Percentiles rank a stretch among this genome's conserved stretches.
These are phyloP conservation scores for Leucoraja erinaceus DNA, from an alignment of 2,113 vertebrate species.

Conservation along the genomic window DNA sequence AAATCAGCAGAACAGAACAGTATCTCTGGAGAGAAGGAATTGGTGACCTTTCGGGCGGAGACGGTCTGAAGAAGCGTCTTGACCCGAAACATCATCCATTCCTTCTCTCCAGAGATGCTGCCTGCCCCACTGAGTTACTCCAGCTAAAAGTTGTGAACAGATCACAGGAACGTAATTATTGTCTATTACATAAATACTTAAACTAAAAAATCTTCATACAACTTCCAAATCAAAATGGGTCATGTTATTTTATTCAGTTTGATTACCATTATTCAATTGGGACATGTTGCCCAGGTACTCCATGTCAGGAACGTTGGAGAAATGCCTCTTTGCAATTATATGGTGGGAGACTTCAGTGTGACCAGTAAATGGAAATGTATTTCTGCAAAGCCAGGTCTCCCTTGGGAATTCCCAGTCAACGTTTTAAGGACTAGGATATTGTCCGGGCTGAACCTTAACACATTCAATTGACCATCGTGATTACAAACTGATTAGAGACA, in stretches of 20 bases:
- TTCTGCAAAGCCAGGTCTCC: neutral
- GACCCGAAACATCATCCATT: no score
- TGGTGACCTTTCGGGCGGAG: no score
- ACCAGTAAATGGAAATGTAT: neutral
- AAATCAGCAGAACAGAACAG: no score
- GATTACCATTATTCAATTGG: neutral
- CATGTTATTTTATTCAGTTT: neutral
- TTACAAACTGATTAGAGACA: neutral
- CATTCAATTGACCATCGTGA: neutral
- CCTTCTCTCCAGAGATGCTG: no score
- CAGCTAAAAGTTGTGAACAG: no score
- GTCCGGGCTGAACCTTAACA: neutral
- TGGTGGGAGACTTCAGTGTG: neutral
- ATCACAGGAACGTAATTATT: neutral
- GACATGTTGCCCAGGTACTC: neutral
- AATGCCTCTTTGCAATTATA: neutral
- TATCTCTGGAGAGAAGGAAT: no score
- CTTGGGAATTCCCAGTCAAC: neutral
- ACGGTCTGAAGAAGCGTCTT: no score
- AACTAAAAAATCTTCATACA: neutral
- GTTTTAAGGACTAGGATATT: neutral
- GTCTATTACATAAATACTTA: neutral
- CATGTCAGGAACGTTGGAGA: neutral
- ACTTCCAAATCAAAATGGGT: neutral
- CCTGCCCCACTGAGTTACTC: no score